phyloP scores from a whole-genome alignment of 2,888 invertebrate species.

The Octodonta nipae region DNA sequence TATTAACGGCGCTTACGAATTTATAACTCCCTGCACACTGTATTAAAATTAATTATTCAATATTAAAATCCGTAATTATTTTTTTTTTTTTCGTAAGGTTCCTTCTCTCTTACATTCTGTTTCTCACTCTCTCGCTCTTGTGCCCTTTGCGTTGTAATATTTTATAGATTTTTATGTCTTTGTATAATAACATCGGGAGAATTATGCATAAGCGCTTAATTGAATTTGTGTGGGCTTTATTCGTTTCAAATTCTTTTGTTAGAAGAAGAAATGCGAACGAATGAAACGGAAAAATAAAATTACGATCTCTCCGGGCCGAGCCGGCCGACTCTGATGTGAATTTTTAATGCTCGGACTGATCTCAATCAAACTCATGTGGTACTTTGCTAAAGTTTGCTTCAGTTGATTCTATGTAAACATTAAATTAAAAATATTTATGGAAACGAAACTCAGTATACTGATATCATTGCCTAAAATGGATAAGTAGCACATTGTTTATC shows the following conservation, averaged over 20 bases:
- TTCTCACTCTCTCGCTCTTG: no score
- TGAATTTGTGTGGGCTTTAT: slow-evolving; percentile 20
- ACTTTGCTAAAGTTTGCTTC: no score
- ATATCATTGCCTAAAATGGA: no score
- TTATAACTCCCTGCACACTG: slow-evolving; percentile 37
- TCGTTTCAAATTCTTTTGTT: slow-evolving; percentile 12
- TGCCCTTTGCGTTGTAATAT: no score
- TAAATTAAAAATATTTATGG: no score
- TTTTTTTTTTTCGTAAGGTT: slow-evolving; percentile 37
- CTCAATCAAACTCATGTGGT: no score
- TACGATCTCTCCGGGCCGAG: slow-evolving; percentile 8
- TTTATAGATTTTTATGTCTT: slow-evolving; percentile 24
- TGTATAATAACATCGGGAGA: slow-evolving; percentile 27
- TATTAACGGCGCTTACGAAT: slow-evolving; percentile 34
- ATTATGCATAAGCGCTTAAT: slow-evolving; percentile 28
- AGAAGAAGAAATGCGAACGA: slow-evolving; percentile 9
- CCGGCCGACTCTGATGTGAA: no score
- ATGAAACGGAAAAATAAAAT: slow-evolving; percentile 10
- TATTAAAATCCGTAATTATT: slow-evolving; percentile 46
- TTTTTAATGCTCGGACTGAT: no score
- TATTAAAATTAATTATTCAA: slow-evolving; percentile 49
- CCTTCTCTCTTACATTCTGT: slow-evolving; percentile 22
- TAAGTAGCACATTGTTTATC: no score
- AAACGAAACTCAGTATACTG: no score
- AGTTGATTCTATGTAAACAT: no score